These are phyloP conservation scores for Chromoteleia sp. DNA, from an alignment of 2,888 invertebrate genomes.

Conservation along the genomic window DNA sequence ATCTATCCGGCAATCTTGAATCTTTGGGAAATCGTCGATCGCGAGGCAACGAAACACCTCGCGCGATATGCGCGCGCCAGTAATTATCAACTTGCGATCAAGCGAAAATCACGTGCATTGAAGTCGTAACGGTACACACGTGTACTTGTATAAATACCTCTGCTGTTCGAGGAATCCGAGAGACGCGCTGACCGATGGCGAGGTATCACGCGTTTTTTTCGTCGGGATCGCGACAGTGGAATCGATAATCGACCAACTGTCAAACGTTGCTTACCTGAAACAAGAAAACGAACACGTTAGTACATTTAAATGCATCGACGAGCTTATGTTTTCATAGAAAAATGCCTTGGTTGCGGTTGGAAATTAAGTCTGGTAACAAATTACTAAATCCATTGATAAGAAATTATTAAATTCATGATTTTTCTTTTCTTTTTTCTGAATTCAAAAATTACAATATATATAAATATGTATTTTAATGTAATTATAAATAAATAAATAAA, in stretches of 20 bases:
- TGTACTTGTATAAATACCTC: slow-evolving; percentile 38
- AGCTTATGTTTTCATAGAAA: slow-evolving; percentile 36
- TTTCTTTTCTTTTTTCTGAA: too few relatives aligned
- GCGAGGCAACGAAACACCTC: slow-evolving; percentile 34
- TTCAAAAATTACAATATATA: too few relatives aligned
- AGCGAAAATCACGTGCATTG: slow-evolving; percentile 61
- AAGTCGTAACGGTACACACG: slow-evolving; percentile 55
- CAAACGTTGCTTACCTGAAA: slow-evolving; percentile 56
- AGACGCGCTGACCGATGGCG: slow-evolving; percentile 27
- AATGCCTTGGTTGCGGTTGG: slow-evolving; percentile 34
- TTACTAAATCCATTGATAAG: too few relatives aligned
- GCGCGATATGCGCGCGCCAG: slow-evolving; percentile 29
- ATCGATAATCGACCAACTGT: slow-evolving; percentile 48
- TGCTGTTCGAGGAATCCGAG: slow-evolving; percentile 49
- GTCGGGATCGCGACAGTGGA: slow-evolving; percentile 26
- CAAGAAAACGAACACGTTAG: slow-evolving; percentile 48
- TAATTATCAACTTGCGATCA: slow-evolving; percentile 63
- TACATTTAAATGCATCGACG: slow-evolving; percentile 50
- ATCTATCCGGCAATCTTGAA: slow-evolving; percentile 30
- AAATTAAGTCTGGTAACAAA: neutral
- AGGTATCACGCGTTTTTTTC: neutral
- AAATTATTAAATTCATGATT: too few relatives aligned
- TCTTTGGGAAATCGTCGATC: slow-evolving; percentile 46
- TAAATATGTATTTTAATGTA: too few relatives aligned
- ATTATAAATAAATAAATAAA: too few relatives aligned